Evolutionary conservation across 1,140 invertebrate genomes (phyloP), one percentile per base, ranked within the genome.

Genomic region (Gonatopus flavifemur): DNA sequence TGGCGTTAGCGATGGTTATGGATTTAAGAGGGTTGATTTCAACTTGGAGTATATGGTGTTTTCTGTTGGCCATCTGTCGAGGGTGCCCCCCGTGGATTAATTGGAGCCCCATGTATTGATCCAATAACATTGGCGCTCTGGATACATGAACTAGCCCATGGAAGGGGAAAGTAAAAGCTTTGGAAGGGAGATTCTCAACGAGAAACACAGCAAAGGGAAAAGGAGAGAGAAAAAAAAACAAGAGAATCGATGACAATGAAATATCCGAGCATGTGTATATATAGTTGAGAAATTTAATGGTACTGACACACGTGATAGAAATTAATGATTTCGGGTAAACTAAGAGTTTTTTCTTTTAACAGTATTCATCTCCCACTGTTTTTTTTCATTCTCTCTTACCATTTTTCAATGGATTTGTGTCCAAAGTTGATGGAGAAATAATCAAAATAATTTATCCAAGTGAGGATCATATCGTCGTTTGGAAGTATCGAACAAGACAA

Each of bases 71-170:
- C 64, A 69, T 70, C 64, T 67, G 66, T 61, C 64, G 66, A 66
- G 66, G 57, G 62, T 55, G 41, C 54, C 58, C 60, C 66, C 56
- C 35, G 59, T 54, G 52, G 68, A 69, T 70, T 70, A 69, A 70
- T 69, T 69, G 68, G 65, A 67, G 60, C 51, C 56, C 55, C 52
- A 54, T 46, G 67, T 70, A 70, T 70, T 65, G 68, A 70, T 70
- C 68, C 59, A 59, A 68, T 67, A 70, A 68, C 60, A 41, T 56
- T 46, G 55, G 49, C 44, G 46, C 62, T n/a, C n/a, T 41, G 40
- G 49, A 60, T 61, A 60, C 53, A 60, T 36, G 47, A 49, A 46
- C 39, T 25, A n/a, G n/a, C n/a, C n/a, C n/a, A 22, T 31, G 18
- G 33, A 37, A 35, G 21, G 43, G 47, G 35, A 47, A 39, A 53